Conservation (phyloP, 2,113 vertebrate genomes). For the Spea bombifrons region DNA sequence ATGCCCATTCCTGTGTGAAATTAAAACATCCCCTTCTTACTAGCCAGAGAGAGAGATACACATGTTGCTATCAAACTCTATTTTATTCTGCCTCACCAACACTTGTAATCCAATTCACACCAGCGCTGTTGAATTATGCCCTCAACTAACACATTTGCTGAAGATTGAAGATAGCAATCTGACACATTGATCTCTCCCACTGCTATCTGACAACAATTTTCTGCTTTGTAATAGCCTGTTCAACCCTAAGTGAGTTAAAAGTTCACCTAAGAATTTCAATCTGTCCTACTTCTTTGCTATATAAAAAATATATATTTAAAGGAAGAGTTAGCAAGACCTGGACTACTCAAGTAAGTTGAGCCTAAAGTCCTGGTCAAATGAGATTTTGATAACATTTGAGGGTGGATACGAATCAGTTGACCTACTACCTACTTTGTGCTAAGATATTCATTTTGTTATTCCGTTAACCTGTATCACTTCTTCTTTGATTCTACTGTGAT, state of each 20-base stretch:
- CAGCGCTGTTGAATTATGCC: slow-evolving; percentile 11
- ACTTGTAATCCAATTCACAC: slow-evolving; percentile 39
- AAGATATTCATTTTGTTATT: no score
- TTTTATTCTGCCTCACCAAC: slow-evolving; percentile 18
- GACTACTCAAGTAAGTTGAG: neutral
- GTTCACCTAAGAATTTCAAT: neutral
- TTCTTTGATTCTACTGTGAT: no score
- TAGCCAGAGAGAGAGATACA: neutral
- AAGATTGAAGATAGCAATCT: slow-evolving; percentile 20
- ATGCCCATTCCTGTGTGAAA: slow-evolving; percentile 12
- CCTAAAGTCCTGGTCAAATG: neutral
- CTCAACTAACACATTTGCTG: slow-evolving; percentile 3
- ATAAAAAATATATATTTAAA: slow-evolving; percentile 10
- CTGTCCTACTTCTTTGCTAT: neutral
- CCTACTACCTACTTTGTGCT: no score
- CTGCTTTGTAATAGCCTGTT: neutral
- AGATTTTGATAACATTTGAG: no score
- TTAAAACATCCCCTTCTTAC: slow-evolving; percentile 21
- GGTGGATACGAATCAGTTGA: no score
- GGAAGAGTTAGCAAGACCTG: neutral
- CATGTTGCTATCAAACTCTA: slow-evolving; percentile 14
- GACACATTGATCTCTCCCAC: slow-evolving; percentile 27
- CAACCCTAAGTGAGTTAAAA: neutral
- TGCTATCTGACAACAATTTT: slow-evolving; percentile 14
- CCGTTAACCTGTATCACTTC: no score